phyloP scores from a whole-genome alignment of 2,797 vertebrate species.

The Allochrocebus solatus region DNA sequence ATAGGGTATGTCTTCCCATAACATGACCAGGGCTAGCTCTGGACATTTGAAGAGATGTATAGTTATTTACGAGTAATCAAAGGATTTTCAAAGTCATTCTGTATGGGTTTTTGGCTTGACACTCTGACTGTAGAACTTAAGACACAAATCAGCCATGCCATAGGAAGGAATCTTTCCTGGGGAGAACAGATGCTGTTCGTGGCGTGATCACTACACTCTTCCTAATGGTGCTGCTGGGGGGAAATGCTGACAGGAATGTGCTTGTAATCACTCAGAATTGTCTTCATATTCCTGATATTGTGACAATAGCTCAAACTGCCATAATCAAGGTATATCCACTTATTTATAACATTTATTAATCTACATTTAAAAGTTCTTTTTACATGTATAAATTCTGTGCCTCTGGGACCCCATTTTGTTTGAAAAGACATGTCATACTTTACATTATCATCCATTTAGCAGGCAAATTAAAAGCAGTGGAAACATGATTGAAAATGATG shows the following conservation, averaged over 20 bases:
- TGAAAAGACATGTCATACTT: background rate
- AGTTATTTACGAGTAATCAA: accelerated
- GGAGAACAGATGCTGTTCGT: background rate
- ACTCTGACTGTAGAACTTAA: background rate
- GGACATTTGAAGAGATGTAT: background rate
- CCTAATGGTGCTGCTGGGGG: background rate
- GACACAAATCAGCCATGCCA: background rate
- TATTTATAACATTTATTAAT: background rate
- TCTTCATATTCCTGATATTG: background rate
- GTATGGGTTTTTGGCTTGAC: background rate
- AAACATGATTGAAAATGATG: background rate
- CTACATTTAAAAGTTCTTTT: background rate
- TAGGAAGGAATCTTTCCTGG: background rate
- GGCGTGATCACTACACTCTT: background rate
- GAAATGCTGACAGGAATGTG: background rate
- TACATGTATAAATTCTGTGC: background rate
- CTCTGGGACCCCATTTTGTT: background rate
- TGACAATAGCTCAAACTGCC: background rate
- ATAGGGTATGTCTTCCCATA: background rate
- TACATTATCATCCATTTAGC: background rate
- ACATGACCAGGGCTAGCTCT: background rate
- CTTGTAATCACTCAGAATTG: background rate
- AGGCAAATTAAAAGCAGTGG: background rate
- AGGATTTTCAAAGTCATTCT: background rate
- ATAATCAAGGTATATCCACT: background rate